Base-by-base conservation (phyloP, 2,888 invertebrate species). In the Eustalomyia histrio region DNA sequence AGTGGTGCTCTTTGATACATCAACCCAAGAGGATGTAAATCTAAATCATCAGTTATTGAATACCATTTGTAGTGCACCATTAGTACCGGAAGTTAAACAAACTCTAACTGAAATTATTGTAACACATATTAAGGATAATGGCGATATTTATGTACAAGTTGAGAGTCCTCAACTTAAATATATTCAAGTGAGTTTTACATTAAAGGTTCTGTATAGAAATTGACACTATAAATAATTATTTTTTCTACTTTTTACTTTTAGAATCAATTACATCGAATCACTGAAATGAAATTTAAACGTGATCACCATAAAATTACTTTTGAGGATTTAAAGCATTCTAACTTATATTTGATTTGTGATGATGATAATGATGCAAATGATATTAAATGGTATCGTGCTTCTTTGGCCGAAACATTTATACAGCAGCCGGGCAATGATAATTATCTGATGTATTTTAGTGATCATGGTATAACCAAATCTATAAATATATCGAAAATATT, bases 361-460 rank as follows among this genome's bases (percentile, higher is more conserved):
- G 87, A 88, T 16, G 85, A n/a, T n/a, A n/a, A 85, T 1, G 87
- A 73, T 0, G 79, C 76, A 7, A 84, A 84, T 0, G 52, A 72
- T 0, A 84, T 85, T 58, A 86, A 87, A 33, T 90, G 92, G 92
- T 91, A 91, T 83, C 90, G 93, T 16, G 91, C 91, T 3, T 89
- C 89, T 76, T 87, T 93, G 14, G 84, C 86, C 0, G 72, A 83
- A 7, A 87, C 90, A n/a, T 84, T 86, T 9, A 57, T 82, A 39
- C n/a, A n/a, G n/a, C 57, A 76, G 9, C 61, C 65, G 4, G 88
- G 89, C 1, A 85, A 89, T 6, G 89, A 88, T 5, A 88, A 90
- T 53, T 87, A 90, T 53, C 91, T 91, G 80, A 90, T 93, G 4
- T 91, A 91, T 73, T 92, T 92, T 78, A 90, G 94, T 10, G 94